Conservation (phyloP, 2,888 invertebrate species). For the Ormia ochracea region DNA sequence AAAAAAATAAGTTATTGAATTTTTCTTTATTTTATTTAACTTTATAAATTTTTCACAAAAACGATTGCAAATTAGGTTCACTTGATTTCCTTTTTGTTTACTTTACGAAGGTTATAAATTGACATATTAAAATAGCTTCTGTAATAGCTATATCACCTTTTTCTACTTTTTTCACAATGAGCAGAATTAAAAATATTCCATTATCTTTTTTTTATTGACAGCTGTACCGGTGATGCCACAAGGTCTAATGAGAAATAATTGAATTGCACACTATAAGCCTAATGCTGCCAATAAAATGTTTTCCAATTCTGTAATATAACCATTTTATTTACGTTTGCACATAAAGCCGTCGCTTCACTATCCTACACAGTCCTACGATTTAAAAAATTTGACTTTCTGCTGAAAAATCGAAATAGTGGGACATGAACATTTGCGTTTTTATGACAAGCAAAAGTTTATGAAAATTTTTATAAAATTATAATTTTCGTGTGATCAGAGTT, state of each 20-base stretch:
- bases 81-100: conserved; percentile 54
- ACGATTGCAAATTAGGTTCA: conserved; percentile 17
- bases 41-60: background rate
- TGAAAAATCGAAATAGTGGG: too few species aligned
- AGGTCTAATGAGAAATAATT: background rate
- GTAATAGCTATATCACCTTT: conserved; percentile 33
- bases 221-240: conserved; percentile 1
- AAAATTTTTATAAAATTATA: too few species aligned
- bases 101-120: conserved; percentile 53
- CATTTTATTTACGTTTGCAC: too few species aligned
- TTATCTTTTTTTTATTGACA: conserved; percentile 45
- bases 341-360: too few species aligned
- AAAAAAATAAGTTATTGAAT: conserved; percentile 39
- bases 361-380: too few species aligned
- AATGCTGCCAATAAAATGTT: background rate
- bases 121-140: conserved; percentile 49
- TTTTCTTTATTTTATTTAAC: conserved; percentile 25
- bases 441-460: too few species aligned
- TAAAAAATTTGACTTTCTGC: too few species aligned
- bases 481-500: too few species aligned
- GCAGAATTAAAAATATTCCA: conserved; percentile 52
- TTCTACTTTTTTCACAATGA: conserved; percentile 43
- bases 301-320: too few species aligned
- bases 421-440: too few species aligned
- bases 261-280: background rate